A percentile compares a stretch with the other conserved stretches of the same genome.
phyloP scores from a whole-genome alignment of 2,113 vertebrate genomes.

The Amphiprion percula region DNA sequence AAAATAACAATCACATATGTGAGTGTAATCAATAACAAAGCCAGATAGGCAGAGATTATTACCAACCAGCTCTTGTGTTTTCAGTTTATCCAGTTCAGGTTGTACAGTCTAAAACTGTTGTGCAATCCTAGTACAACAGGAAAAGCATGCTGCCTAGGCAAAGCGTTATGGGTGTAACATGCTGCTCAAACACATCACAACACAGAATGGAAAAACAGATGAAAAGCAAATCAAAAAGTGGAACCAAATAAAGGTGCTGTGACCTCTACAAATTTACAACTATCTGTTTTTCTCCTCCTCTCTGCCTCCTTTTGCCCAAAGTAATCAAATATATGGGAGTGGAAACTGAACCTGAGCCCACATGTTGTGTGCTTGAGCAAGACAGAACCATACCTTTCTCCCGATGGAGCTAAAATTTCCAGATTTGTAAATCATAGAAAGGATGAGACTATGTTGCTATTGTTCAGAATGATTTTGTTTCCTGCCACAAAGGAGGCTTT shows the following conservation, averaged over 20 bases:
- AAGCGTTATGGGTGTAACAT: not conserved
- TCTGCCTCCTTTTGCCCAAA: not conserved
- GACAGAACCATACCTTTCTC: too few relatives aligned
- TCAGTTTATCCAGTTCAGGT: constrained; percentile 1
- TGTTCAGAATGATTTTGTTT: not conserved
- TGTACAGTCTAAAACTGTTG: not conserved
- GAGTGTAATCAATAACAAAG: constrained; percentile 2
- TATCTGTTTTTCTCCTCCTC: too few relatives aligned
- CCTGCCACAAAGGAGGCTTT: not conserved
- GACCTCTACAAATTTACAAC: not conserved
- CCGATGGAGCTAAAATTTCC: too few relatives aligned
- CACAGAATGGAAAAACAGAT: not conserved
- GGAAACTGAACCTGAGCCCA: not conserved
- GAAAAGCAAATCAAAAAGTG: constrained; percentile 10
- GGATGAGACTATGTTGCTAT: too few relatives aligned
- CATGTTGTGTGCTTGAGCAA: not conserved
- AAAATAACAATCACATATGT: constrained; percentile 23
- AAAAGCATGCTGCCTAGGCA: constrained; percentile 15
- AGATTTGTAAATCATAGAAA: too few relatives aligned
- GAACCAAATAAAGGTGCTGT: constrained; percentile 3
- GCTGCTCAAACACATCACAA: not conserved
- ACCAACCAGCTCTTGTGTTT: not conserved
- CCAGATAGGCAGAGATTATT: not conserved
- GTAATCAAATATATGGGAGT: not conserved
- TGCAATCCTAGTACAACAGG: constrained; percentile 20